Evolutionary conservation across 1,140 invertebrate species (phyloP), one percentile per base, ranked within the genome.

Genomic region (Drosophila gunungcola): DNA sequence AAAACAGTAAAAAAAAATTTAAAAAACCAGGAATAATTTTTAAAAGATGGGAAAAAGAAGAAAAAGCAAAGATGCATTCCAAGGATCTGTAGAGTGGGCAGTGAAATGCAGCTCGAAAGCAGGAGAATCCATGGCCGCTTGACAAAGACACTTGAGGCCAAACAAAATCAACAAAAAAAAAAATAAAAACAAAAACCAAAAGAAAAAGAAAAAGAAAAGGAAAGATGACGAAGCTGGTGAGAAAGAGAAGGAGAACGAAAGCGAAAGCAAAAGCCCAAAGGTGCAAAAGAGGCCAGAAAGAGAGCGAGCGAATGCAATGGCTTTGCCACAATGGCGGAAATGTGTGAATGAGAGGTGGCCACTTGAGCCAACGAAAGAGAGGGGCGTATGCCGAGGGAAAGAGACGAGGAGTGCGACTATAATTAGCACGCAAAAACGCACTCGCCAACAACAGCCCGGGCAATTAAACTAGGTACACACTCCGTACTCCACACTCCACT

Each of bases 191-290:
- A 34, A 34, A 34, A 52, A 52, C 29, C 32, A 68, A 48, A 62
- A 38, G 10, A 65, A 41, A 58, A 56, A 64, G 62, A 77, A 46
- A 61, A 64, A 16, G 54, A 86, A 86, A 88, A 86, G 88, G 88
- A 88, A 86, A 89, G 84, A 89, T 90, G 84, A 89, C 85, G 85
- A 89, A 85, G 84, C 83, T 88, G 62, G 79, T 55, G 55, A 68
- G 61, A 79, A 42, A 45, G 74, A 69, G 53, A 69, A 32, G 13
- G 45, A 13, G 11, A 34, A 41, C 54, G 46, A 61, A 49, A 43
- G 38, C 16, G 41, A 56, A 27, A 36, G 52, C 54, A 68, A 52
- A 68, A 63, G 38, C 45, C 64, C 32, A 42, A 62, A 68, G 48
- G 65, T 39, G 38, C 58, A 48, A 32, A 32, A 55, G 56, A n/a